Conservation (phyloP, 2,797 vertebrate genomes). For the Limnodromus scolopaceus region DNA sequence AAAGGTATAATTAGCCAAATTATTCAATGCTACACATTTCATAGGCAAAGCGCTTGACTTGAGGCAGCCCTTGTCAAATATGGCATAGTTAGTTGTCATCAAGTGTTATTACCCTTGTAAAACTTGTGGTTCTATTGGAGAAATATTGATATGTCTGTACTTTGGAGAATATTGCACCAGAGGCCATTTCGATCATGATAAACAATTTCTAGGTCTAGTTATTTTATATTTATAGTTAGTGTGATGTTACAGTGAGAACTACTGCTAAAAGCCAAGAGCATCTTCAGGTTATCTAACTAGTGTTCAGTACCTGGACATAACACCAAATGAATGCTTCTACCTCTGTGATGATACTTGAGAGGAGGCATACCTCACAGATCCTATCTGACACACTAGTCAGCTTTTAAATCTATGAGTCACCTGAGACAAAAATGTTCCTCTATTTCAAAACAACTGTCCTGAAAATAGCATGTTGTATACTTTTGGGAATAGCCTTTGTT, state of each 20-base stretch:
- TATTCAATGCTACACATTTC: not conserved
- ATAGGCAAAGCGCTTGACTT: not conserved
- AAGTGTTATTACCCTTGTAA: not conserved
- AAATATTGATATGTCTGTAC: not conserved
- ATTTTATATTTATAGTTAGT: not conserved
- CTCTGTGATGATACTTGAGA: not conserved
- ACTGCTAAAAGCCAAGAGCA: not conserved
- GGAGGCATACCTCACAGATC: not conserved
- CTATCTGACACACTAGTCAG: not conserved
- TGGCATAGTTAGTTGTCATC: not conserved
- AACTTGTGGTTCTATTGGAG: not conserved
- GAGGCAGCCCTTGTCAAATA: not conserved
- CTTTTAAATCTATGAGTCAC: not conserved
- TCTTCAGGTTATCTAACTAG: not conserved
- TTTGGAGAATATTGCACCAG: not conserved
- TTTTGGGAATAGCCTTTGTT: not conserved
- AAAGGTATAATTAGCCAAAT: not conserved
- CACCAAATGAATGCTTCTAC: not conserved
- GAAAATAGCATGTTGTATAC: not conserved
- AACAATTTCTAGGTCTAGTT: not conserved
- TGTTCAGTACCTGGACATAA: not conserved
- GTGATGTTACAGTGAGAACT: not conserved
- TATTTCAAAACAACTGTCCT: not conserved
- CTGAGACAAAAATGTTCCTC: not conserved
- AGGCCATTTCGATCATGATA: not conserved